Evolutionary conservation across 2,797 vertebrate species (phyloP), one percentile per base, ranked within the genome.

Genomic region (Novumbra hubbsi): DNA sequence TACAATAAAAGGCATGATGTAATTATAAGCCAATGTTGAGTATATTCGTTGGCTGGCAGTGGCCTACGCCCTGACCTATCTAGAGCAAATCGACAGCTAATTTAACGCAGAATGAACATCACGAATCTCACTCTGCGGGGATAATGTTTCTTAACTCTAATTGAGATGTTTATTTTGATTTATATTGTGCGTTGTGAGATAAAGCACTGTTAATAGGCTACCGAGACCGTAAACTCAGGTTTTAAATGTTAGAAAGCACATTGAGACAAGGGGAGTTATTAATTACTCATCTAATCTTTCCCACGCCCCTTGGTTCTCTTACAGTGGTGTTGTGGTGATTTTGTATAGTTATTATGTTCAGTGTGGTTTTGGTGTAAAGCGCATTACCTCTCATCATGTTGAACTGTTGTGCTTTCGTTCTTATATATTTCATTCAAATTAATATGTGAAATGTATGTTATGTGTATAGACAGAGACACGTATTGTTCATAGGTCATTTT

Each of bases 401-500:
- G 84, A 86, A 88, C 88, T 93, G 91, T 93, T 93, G 94, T 95
- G 87, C 92, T 91, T 92, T 88, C 84, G 82, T 87, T 92, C 88
- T 80, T 92, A 87, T 89, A 83, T 90, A 93, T 94, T 93, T 94
- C 93, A 94, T 94, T 88, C 87, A 90, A 91, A 88, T 91, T 82
- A 93, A 91, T 94, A 89, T 96, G 95, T 96, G 94, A 96, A 92
- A 86, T 94, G 77, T 88, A 90, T 94, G 93, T 91, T 91, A 85
- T 91, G 94, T 95, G 96, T 96, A 92, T 94, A 95, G 82, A 93
- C 89, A 89, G 82, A 84, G 79, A 87, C 82, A 86, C 87, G 80
- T 90, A 85, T 91, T 94, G 93, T 94, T 89, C 85, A 90, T 92
- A 93, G 92, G 91, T 94, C 90, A 91, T 93, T 91, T 92, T 70